Evolutionary conservation across 2,888 invertebrate species (phyloP), one percentile per base, ranked within the genome.

Genomic region (Hofmannophila pseudospretella): DNA sequence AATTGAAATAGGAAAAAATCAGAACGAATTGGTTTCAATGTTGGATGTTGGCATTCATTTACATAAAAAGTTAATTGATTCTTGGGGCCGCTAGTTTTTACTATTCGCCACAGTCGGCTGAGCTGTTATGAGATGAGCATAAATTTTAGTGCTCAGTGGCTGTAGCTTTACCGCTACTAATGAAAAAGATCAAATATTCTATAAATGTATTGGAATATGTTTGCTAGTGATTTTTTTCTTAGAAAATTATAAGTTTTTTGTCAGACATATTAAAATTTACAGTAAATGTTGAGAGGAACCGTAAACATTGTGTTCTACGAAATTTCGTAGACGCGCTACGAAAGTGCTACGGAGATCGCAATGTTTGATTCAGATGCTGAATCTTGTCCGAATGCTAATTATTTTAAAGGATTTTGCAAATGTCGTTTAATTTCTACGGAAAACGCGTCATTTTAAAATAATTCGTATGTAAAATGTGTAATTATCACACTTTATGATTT

Each of bases 321-420:
- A 40, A 42, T 46, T 44, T 62, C 76, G 80, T 81, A 80, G 80
- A 61, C 39, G 50, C 47, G 67, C 81, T 81, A 82, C 81, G 79
- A 56, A 50, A 42, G 30, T 51, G 74, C 81, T 80, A 80, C 80
- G 71, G 36, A 13, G 28, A 11, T 1, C 12, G 11, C 8, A 2
- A 13, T 20, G 4, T 7, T 14, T 25, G 11, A 7, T 30, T 29
- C n/a, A 5, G 7, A 11, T 23, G 33, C 4, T 4, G 3, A 16
- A 16, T 16, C 16, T 4, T 16, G 5, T n/a, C n/a, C n/a, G n/a
- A n/a, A n/a, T n/a, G n/a, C n/a, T n/a, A n/a, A n/a, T n/a, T n/a
- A n/a, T n/a, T 23, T 27, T 1, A 11, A n/a, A 12, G 11, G 9
- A 12, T 12, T 5, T 11, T 27, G 27, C 7, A 7, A 27, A 27